Evolutionary conservation across 2,888 invertebrate genomes (phyloP).

Genomic region (Chloroclystis v-ata): DNA sequence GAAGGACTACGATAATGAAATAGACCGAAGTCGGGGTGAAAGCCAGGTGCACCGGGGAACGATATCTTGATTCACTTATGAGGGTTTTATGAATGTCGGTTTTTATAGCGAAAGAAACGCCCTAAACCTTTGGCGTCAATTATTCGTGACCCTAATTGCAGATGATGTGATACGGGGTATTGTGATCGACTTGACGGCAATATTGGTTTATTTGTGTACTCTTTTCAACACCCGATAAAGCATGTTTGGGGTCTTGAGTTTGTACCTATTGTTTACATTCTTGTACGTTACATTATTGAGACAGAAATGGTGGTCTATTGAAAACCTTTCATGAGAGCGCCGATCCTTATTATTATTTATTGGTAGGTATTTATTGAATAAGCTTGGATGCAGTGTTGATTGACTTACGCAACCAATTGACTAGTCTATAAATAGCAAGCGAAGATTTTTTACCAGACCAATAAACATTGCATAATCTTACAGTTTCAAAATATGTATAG

Average conservation of each 20-base stretch:
- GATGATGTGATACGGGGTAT: conserved; percentile 71
- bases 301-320: conserved; percentile 31
- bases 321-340: conserved; percentile 13
- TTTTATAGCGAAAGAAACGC: conserved; percentile 59
- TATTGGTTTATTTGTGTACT: conserved; percentile 63
- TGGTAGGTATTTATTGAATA: conserved; percentile 3
- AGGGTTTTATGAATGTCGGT: conserved; percentile 66
- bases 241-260: conserved; percentile 52
- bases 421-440: conserved; percentile 14
- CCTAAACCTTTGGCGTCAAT: conserved; percentile 71
- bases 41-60: conserved; percentile 70
- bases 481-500: no score
- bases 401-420: conserved; percentile 21
- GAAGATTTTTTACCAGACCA: not conserved
- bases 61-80: conserved; percentile 75
- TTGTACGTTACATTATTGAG: conserved; percentile 39
- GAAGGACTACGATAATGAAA: conserved; percentile 52
- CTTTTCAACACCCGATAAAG: conserved; percentile 41
- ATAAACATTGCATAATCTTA: not conserved
- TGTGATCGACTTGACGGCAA: conserved; percentile 63
- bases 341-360: not conserved
- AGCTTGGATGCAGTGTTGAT: conserved; percentile 16
- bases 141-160: conserved; percentile 76
- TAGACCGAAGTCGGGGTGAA: conserved; percentile 51
- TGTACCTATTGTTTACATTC: conserved; percentile 51